Evolutionary conservation across 92 coral and sea anemone species (phyloP).

Genomic region (Epizoanthus fatuus): DNA sequence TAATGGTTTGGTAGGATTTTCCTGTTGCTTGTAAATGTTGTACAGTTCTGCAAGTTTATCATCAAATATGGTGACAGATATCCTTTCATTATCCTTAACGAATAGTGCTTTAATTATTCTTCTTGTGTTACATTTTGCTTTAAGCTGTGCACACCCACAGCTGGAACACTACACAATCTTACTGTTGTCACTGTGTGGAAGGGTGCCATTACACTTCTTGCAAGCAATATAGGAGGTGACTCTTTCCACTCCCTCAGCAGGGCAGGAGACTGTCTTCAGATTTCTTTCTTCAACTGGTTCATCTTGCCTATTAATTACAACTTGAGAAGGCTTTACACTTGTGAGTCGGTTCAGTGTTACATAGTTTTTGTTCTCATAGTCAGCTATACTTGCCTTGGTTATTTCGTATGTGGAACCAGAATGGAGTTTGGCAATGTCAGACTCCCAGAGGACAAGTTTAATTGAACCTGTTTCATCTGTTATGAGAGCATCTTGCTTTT

Average conservation of each 20-base stretch:
- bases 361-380: too few relatives aligned
- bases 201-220: conserved; percentile 35
- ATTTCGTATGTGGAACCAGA: too few relatives aligned
- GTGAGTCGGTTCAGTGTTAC: too few relatives aligned
- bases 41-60: conserved; percentile 2
- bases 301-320: neutral
- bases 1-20: neutral
- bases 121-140: too few relatives aligned
- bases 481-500: too few relatives aligned
- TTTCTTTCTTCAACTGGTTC: neutral
- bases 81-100: too few relatives aligned
- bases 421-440: too few relatives aligned
- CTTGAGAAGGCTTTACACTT: neutral
- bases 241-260: conserved; percentile 37
- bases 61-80: neutral
- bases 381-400: too few relatives aligned
- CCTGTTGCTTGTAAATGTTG: conserved; percentile 9
- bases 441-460: too few relatives aligned
- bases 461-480: too few relatives aligned
- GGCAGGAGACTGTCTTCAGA: conserved; percentile 1
- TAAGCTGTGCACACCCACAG: conserved; percentile 32
- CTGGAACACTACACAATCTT: conserved; percentile 22
- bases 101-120: too few relatives aligned
- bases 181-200: neutral
- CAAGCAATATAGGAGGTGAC: conserved; percentile 25